Evolutionary conservation across 2,797 vertebrate genomes (phyloP).

Genomic region (Peromyscus eremicus): DNA sequence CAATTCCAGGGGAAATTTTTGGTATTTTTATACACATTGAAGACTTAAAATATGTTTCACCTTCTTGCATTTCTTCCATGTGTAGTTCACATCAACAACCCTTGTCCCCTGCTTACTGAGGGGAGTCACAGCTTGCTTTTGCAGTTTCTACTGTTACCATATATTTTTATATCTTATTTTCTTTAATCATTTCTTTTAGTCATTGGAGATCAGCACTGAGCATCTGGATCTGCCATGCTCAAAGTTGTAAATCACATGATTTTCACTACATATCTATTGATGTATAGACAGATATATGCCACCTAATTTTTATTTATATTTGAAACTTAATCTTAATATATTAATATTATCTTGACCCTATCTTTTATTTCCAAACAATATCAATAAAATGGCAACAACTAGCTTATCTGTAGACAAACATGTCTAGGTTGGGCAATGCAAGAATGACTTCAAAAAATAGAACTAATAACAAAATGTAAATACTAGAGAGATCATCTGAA

Average conservation of each 20-base stretch:
- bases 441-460: not conserved
- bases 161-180: not conserved
- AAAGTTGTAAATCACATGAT: not conserved
- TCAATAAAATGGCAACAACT: not conserved
- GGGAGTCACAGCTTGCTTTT: not conserved
- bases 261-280: not conserved
- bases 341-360: not conserved
- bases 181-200: not conserved
- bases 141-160: not conserved
- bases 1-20: not conserved
- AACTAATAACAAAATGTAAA: not conserved
- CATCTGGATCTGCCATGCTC: not conserved
- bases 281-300: not conserved
- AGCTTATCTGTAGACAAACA: not conserved
- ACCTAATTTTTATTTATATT: not conserved
- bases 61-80: not conserved
- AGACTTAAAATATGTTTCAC: not conserved
- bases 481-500: not conserved
- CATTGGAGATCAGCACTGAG: not conserved
- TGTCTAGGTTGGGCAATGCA: not conserved
- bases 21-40: not conserved
- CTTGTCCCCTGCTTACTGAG: not conserved
- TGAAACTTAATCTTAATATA: not conserved
- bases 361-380: conserved; percentile 17
- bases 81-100: not conserved